Base-by-base conservation (phyloP, 30 jellyfish, hydroid and myxozoan species). In the Aurelia sp. region DNA sequence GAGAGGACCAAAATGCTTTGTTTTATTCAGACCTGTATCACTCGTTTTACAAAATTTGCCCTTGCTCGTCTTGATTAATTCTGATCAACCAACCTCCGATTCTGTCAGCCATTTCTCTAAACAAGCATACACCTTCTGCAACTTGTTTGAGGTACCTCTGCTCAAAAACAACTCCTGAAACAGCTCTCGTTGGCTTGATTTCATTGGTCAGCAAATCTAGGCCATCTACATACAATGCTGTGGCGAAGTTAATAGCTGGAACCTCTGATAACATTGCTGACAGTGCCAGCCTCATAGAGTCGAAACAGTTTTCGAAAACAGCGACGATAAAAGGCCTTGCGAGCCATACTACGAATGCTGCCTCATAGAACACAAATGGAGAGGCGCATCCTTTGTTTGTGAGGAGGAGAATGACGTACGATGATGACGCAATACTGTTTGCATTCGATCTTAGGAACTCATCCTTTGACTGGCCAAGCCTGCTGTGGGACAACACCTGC, bases 401-500 rank as follows among this genome's bases (percentile, higher is more conserved):
- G 40, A 87, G 58, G n/a, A 78, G 91, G 19, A 87, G 22, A 10
- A 78, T 58, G 47, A 71, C 68, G 81, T 68, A 75, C 1, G 83
- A 80, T 22, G 87, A 77, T 18, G 86, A 24, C 3, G 91, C 86
- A 24, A 87, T 71, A 69, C 19, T 13, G 31, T 67, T 61, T 33
- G 85, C 82, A 60, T 87, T 87, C 12, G 65, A 21, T 27, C 78
- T 15, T 44, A 87, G 80, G 81, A 87, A 87, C 20, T 87, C 96
- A 17, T 87, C 96, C 59, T 78, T 77, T 12, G 96, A 76, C n/a
- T 77, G 87, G 78, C 96, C 96, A n/a, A 87, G 91, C 48, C 30
- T 76, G 75, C 33, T 48, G 1, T 77, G 96, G 10, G 91, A 87
- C 62, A 55, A 61, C 2, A 87, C 91, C 96, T 87, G 64, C 4